Conservation (phyloP, 2,797 vertebrate genomes). For the Neostethus bicornis region DNA sequence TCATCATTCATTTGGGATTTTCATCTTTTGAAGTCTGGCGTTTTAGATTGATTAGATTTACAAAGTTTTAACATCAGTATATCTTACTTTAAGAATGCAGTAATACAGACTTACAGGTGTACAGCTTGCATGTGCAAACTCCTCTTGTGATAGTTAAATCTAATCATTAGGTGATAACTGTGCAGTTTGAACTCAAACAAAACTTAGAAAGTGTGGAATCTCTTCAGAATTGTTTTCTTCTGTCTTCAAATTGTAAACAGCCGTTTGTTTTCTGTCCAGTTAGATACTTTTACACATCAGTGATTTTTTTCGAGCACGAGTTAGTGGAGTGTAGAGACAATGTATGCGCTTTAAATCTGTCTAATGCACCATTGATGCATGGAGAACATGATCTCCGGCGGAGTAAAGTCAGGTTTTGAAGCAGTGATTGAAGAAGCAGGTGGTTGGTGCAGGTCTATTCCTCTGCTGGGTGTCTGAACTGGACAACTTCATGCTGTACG, state of each 20-base stretch:
- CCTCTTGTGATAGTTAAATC: too few relatives aligned
- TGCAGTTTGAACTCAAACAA: not conserved
- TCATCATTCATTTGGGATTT: not conserved
- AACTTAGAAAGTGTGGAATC: not conserved
- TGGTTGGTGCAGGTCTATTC: slow-evolving; percentile 17
- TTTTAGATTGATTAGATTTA: not conserved
- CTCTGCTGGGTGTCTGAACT: slow-evolving; percentile 21
- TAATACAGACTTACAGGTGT: not conserved
- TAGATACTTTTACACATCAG: slow-evolving; percentile 1
- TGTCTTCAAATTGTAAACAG: not conserved
- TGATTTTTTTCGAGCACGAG: not conserved
- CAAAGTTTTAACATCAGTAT: not conserved
- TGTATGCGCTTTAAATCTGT: not conserved
- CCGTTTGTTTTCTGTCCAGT: slow-evolving; percentile 8
- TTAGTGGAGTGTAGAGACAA: not conserved
- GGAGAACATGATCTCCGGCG: not conserved
- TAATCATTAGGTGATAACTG: not conserved
- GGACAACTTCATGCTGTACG: slow-evolving; percentile 35
- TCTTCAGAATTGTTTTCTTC: not conserved
- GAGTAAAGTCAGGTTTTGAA: slow-evolving; percentile 6
- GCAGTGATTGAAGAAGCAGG: slow-evolving; percentile 6
- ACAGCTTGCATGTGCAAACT: slow-evolving; percentile 13
- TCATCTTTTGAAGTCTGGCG: slow-evolving; percentile 13
- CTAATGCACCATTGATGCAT: not conserved
- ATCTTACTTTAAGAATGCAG: not conserved